phyloP scores from a whole-genome alignment of 2,797 vertebrate species.

The Anguilla marmorata region DNA sequence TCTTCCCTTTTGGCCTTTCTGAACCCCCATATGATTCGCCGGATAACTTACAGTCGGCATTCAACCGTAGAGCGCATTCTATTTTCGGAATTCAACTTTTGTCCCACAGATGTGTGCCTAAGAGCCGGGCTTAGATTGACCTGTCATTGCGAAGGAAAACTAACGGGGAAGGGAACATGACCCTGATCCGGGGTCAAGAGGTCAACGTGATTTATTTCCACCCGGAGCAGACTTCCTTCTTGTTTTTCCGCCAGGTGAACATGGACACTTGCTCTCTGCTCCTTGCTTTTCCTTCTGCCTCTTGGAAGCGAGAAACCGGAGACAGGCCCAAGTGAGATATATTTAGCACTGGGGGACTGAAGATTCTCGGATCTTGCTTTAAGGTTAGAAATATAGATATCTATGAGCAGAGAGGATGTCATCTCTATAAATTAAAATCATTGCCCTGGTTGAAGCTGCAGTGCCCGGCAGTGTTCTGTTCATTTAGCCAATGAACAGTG shows the following conservation, averaged over 20 bases:
- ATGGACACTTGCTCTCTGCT: neutral
- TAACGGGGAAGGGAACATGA: neutral
- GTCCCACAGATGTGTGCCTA: neutral
- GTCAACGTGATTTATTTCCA: neutral
- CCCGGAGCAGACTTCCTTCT: neutral
- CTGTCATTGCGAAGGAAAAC: neutral
- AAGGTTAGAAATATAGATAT: slow-evolving; percentile 52
- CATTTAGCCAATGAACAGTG: slow-evolving; percentile 22
- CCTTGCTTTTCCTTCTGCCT: neutral
- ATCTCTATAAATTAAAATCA: slow-evolving; percentile 37
- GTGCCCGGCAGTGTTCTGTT: slow-evolving; percentile 20
- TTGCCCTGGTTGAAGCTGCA: slow-evolving; percentile 27
- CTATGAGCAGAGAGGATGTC: slow-evolving; percentile 31
- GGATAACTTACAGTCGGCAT: slow-evolving; percentile 4
- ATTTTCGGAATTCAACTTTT: slow-evolving; percentile 15
- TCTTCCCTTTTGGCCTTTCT: neutral
- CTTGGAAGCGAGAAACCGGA: slow-evolving; percentile 38
- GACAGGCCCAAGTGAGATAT: slow-evolving; percentile 46
- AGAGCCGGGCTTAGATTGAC: neutral
- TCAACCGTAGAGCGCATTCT: neutral
- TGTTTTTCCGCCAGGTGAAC: neutral
- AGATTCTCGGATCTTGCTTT: slow-evolving; percentile 40
- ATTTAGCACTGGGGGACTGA: slow-evolving; percentile 47
- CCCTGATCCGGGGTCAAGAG: slow-evolving; percentile 17
- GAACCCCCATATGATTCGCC: neutral